Evolutionary conservation across 2,113 vertebrate species (phyloP).

Genomic region (Tragelaphus strepsiceros): DNA sequence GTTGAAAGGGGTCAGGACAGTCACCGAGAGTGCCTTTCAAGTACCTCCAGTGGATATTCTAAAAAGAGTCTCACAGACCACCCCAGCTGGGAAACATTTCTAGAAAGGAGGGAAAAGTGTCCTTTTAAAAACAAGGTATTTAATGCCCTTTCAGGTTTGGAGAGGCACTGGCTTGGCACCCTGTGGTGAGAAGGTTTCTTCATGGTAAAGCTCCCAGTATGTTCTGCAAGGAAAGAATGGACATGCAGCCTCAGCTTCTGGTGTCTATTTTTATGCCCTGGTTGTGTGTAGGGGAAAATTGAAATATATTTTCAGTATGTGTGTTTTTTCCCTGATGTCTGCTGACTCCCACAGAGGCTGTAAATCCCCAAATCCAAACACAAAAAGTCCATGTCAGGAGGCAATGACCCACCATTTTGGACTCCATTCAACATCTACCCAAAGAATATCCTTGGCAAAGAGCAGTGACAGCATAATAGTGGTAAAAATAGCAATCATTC

Average conservation of each 20-base stretch:
- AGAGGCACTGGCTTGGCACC: neutral
- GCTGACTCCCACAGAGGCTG: neutral
- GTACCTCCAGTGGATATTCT: neutral
- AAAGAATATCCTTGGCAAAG: slow-evolving; percentile 37
- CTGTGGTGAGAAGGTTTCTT: neutral
- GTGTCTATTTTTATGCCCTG: neutral
- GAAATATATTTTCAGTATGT: neutral
- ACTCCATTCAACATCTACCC: neutral
- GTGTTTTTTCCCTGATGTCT: neutral
- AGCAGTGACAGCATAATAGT: neutral
- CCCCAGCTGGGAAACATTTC: neutral
- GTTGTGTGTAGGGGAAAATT: neutral
- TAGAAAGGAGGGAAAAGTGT: neutral
- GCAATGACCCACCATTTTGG: neutral
- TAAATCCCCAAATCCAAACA: slow-evolving; percentile 38
- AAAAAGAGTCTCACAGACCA: neutral
- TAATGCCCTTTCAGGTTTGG: neutral
- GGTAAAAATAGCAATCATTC: neutral
- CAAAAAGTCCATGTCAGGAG: neutral
- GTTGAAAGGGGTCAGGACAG: neutral
- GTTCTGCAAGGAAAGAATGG: neutral
- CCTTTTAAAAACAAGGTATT: neutral
- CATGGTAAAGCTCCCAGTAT: neutral
- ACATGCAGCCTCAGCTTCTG: neutral
- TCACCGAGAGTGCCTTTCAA: neutral